A percentile compares a stretch with the other conserved stretches of the same genome.
These are phyloP conservation scores for Cyclura pinguis DNA, from an alignment of 2,797 vertebrate genomes.

Conservation along the genomic window DNA sequence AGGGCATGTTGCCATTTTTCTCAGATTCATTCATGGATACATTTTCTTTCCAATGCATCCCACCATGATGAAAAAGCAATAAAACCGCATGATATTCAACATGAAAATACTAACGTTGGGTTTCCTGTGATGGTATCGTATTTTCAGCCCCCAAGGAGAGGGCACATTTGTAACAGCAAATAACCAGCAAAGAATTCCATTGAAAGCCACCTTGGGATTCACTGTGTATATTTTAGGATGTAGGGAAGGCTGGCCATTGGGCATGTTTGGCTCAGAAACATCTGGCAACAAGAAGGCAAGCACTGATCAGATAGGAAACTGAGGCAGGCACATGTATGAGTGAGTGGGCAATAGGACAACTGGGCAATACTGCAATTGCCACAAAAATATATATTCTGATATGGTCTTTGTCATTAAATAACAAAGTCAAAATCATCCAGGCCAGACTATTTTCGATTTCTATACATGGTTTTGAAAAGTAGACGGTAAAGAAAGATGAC, in stretches of 20 bases:
- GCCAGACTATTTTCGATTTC: too few species aligned
- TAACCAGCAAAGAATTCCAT: not conserved
- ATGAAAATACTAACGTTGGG: not conserved
- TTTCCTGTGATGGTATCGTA: not conserved
- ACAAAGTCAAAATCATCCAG: too few species aligned
- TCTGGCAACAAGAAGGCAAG: not conserved
- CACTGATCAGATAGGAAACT: too few species aligned
- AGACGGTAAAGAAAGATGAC: too few species aligned
- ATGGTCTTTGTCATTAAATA: too few species aligned
- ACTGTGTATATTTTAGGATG: not conserved
- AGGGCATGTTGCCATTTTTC: not conserved
- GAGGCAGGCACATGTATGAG: too few species aligned
- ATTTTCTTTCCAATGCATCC: not conserved
- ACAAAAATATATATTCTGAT: not conserved
- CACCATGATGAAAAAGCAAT: not conserved
- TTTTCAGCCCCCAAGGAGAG: not conserved
- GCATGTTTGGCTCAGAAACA: not conserved
- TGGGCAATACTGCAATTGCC: not conserved
- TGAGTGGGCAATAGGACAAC: too few species aligned
- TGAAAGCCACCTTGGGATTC: not conserved
- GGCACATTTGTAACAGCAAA: not conserved
- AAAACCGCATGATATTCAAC: conserved; percentile 4
- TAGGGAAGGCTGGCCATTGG: too few species aligned
- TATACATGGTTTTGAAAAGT: too few species aligned
- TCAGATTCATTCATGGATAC: not conserved